phyloP scores from a whole-genome alignment of 2,113 vertebrate species.

The Oceanites oceanicus region DNA sequence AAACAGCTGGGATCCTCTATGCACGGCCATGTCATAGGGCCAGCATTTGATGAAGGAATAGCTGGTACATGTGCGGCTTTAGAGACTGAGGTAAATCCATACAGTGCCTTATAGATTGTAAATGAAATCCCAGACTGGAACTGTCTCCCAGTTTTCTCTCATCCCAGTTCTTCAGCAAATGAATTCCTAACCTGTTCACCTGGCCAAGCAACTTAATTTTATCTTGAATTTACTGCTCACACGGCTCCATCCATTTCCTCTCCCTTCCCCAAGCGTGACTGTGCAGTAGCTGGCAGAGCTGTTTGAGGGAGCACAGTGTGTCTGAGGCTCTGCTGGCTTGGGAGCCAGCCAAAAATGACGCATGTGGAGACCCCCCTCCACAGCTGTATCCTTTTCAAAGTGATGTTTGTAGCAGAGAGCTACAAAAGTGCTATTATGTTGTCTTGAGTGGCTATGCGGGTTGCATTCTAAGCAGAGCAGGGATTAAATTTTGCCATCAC shows the following conservation, averaged over 20 bases:
- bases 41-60: not conserved
- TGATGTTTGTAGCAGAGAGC: slow-evolving; percentile 58
- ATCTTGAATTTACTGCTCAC: not conserved
- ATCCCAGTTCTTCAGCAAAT: not conserved
- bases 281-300: slow-evolving; percentile 11
- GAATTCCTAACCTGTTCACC: not conserved
- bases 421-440: slow-evolving; percentile 68
- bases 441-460: slow-evolving; percentile 61
- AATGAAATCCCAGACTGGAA: not conserved
- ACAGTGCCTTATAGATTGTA: not conserved
- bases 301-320: not conserved
- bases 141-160: not conserved
- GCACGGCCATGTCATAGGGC: too few relatives aligned
- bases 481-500: slow-evolving; percentile 65
- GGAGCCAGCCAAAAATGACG: slow-evolving; percentile 49
- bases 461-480: slow-evolving; percentile 59
- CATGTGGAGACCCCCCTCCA: slow-evolving; percentile 56
- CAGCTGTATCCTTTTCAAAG: slow-evolving; percentile 67
- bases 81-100: not conserved
- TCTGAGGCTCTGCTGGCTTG: slow-evolving; percentile 22
- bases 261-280: not conserved
- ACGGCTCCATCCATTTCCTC: not conserved
- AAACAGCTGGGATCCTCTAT: not conserved
- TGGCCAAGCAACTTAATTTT: not conserved
- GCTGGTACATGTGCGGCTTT: not conserved